Evolutionary conservation across 1,140 invertebrate genomes (phyloP), one percentile per base, ranked within the genome.

Genomic region (Wasmannia auropunctata): DNA sequence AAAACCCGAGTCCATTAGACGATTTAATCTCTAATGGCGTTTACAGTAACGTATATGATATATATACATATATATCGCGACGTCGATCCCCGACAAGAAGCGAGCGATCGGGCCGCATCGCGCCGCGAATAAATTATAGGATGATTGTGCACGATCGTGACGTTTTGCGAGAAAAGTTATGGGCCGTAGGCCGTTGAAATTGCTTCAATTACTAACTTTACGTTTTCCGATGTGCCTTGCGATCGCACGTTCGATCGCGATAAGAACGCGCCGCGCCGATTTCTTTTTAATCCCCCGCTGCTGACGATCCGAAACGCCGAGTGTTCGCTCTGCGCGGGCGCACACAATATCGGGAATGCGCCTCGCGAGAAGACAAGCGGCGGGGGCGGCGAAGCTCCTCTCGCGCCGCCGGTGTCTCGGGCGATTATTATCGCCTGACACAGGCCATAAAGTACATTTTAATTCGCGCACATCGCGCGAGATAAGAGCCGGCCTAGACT

Each of bases 401-500:
- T 56, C 60, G 22, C 40, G 16, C 56, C n/a, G n/a, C n/a, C n/a
- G 75, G 56, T 34, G 84, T 77, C 83, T 80, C 85, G 88, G 86
- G 65, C 76, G 88, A 79, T 83, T 83, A 83, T 90, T 90, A 90
- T 91, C 88, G 90, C 60, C 75, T 85, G 89, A 92, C 88, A 90
- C 67, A 75, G 86, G 63, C 88, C 88, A 91, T 92, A 92, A 92
- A 91, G 76, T 91, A 87, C 81, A 84, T 88, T 91, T 92, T 91
- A 91, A 92, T 91, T 91, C 89, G 88, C 86, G 75, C 88, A 34
- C 80, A 65, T 40, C 77, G 86, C 89, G 83, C 87, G 86, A 85
- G 85, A 87, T 87, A 89, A 91, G 75, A 70, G n/a, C 69, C 58
- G 67, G 49, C 69, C 69, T 65, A 65, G 83, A 40, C 60, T 31